Base-by-base conservation (phyloP, 2,797 vertebrate genomes). In the Takifugu ocellatus region DNA sequence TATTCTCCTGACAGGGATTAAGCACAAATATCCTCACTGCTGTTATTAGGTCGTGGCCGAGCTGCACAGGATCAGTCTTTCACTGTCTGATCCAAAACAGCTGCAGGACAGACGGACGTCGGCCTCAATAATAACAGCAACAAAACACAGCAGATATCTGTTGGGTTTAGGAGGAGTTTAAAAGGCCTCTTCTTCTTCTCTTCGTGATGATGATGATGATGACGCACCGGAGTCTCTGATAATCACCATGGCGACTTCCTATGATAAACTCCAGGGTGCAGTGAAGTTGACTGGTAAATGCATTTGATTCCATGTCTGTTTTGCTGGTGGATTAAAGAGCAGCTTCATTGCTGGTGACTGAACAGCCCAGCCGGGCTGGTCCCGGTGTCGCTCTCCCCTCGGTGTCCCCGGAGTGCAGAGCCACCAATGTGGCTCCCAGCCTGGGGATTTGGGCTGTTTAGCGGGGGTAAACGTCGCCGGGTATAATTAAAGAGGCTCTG, bases 401-500 rank as follows among this genome's bases (percentile, higher is more conserved):
- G 12, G 11, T 12, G 17, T 17, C 27, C 54, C 26, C 48, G 46
- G 62, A 52, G 54, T 68, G 4, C 65, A 71, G 33, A 52, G 59
- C 56, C 56, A 31, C 51, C 50, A 77, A 75, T 53, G 42, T 24
- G 29, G 52, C 61, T 61, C 56, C 51, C 45, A 59, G 43, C 51
- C 72, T 62, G 65, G 50, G 21, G 36, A 51, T 56, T 2, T 16
- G 10, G 54, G 55, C 47, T 49, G 25, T 72, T 75, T 57, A 31
- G 61, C 25, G 61, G 42, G 67, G 68, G 60, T 70, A 68, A 78
- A 70, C 54, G 62, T 74, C 77, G 78, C 61, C 31, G 52, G 68
- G 81, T 75, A 69, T 84, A 84, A 88, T 90, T 88, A 89, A 82
- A 61, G 72, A 83, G 74, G 71, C 70, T 84, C 59, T 65, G 12